Evolutionary conservation across 2,113 vertebrate species (phyloP).

Genomic region (Mobula hypostoma): DNA sequence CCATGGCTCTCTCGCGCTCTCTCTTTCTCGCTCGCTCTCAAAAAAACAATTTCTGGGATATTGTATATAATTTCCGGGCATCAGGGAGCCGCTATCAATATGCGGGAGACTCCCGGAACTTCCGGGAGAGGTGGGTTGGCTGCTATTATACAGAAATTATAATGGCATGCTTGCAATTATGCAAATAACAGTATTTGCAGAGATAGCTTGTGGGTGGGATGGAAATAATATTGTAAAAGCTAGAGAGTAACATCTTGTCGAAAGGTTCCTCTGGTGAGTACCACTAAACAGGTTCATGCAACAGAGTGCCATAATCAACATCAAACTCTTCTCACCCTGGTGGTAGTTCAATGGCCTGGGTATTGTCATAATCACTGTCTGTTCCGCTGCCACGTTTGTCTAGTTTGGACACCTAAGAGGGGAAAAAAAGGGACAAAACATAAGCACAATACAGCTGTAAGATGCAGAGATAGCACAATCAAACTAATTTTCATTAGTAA

Average conservation of each 20-base stretch:
- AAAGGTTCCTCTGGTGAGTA: background rate
- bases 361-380: constrained; percentile 96
- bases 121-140: too few relatives aligned
- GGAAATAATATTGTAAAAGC: background rate
- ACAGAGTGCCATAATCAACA: background rate
- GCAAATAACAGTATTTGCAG: background rate
- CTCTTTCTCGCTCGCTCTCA: too few relatives aligned
- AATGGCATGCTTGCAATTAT: background rate
- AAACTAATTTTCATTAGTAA: background rate
- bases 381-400: constrained; percentile 86
- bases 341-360: constrained; percentile 74
- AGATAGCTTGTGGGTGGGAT: background rate
- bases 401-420: constrained; percentile 65
- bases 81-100: too few relatives aligned
- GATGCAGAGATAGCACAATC: background rate
- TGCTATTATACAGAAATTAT: background rate
- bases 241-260: background rate
- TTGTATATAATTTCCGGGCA: too few relatives aligned
- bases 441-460: background rate
- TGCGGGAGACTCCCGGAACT: too few relatives aligned
- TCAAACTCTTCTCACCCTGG: constrained; percentile 61
- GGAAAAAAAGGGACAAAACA: background rate
- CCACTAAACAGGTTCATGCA: background rate
- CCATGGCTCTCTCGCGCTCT: too few relatives aligned
- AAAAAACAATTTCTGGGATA: too few relatives aligned